Evolutionary conservation across 2,113 vertebrate species (phyloP).

Genomic region (Sigmodon hispidus): DNA sequence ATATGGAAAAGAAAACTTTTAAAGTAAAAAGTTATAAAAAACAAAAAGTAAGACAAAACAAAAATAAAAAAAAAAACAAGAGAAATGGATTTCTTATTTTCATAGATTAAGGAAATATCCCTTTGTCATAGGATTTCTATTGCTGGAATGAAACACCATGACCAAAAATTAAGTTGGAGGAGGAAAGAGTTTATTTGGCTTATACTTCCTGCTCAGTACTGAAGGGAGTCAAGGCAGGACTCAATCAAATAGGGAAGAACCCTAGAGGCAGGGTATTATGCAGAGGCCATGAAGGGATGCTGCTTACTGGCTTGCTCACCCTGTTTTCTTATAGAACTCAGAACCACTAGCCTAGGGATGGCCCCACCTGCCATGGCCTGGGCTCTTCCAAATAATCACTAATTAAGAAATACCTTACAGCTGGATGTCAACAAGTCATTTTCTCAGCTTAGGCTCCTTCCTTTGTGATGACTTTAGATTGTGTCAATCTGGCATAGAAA

Average conservation of each 20-base stretch:
- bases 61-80: background rate
- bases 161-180: background rate
- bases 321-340: background rate
- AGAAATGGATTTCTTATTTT: background rate
- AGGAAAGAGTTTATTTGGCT: background rate
- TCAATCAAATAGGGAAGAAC: background rate
- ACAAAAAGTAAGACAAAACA: no score
- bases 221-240: background rate
- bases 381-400: background rate
- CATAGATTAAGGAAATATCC: background rate
- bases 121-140: background rate
- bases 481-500: background rate
- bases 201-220: background rate
- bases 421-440: background rate
- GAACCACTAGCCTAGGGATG: background rate
- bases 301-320: background rate
- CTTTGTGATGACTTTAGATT: background rate
- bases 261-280: background rate
- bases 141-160: background rate
- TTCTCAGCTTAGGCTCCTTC: background rate
- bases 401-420: background rate
- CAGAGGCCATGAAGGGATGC: background rate
- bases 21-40: no score
- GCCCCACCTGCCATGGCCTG: background rate
- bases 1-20: no score